These are phyloP conservation scores for Choreutis nemorana DNA, from an alignment of 2,888 invertebrate genomes.

Conservation along the genomic window DNA sequence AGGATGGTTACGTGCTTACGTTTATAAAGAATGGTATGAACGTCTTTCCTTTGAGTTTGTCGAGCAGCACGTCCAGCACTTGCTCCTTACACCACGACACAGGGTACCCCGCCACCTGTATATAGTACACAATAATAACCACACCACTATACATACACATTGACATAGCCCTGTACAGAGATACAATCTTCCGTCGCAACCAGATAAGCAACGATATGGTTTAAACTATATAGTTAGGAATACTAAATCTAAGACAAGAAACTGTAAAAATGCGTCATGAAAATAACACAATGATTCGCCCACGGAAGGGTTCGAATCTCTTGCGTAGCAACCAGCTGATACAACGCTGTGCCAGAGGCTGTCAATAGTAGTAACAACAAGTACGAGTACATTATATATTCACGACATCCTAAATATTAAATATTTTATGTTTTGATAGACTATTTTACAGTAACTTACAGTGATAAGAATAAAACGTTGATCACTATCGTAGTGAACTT, in stretches of 20 bases:
- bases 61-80: slow-evolving; percentile 37
- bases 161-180: background rate
- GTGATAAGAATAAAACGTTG: slow-evolving; percentile 25
- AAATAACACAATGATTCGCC: too few species aligned
- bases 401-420: too few species aligned
- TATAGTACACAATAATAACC: slow-evolving; percentile 2
- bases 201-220: background rate
- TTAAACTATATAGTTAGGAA: background rate
- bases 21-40: slow-evolving; percentile 48
- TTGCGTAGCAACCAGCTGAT: too few species aligned
- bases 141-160: background rate
- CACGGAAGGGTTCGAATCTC: too few species aligned
- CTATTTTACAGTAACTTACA: too few species aligned
- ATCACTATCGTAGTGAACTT: slow-evolving; percentile 29
- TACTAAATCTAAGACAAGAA: background rate
- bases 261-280: too few species aligned
- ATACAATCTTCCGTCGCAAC: background rate
- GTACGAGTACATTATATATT: too few species aligned
- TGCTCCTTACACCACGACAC: slow-evolving; percentile 36
- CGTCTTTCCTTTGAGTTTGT: slow-evolving; percentile 25
- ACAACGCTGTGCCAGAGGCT: too few species aligned
- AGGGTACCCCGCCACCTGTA: slow-evolving; percentile 38
- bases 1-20: slow-evolving; percentile 24
- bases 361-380: too few species aligned
- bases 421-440: too few species aligned